Evolutionary conservation across 2,113 vertebrate genomes (phyloP).

Genomic region (Zootoca vivipara): DNA sequence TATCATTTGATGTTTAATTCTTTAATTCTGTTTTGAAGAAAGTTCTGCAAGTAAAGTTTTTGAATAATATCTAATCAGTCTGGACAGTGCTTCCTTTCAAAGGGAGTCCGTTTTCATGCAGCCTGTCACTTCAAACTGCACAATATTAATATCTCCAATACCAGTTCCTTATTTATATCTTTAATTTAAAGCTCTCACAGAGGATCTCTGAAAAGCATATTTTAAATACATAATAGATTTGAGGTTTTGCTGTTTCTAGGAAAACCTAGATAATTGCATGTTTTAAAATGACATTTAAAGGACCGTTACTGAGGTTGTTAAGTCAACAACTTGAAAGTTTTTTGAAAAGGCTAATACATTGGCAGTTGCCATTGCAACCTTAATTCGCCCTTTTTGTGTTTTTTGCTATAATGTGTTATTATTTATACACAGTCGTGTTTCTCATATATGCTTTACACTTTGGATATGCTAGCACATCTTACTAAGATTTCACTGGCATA

Average conservation of each 20-base stretch:
- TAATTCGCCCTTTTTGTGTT: neutral
- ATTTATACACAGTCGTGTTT: neutral
- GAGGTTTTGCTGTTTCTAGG: neutral
- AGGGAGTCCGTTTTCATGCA: too few relatives aligned
- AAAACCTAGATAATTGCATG: neutral
- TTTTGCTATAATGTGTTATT: neutral
- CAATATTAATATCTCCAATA: too few relatives aligned
- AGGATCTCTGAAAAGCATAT: neutral
- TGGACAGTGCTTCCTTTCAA: too few relatives aligned
- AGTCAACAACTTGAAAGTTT: neutral
- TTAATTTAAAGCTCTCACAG: neutral
- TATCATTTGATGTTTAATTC: too few relatives aligned
- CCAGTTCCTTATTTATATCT: neutral
- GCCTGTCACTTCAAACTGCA: too few relatives aligned
- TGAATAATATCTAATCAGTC: too few relatives aligned
- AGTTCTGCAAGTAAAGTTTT: too few relatives aligned
- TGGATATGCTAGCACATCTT: neutral
- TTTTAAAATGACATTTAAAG: conserved; percentile 5
- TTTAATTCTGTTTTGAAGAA: too few relatives aligned
- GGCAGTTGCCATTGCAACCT: neutral
- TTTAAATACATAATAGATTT: neutral
- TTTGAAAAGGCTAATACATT: neutral
- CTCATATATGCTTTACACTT: neutral
- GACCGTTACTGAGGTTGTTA: neutral
- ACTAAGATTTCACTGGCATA: neutral